Percentiles rank a stretch among this genome's conserved stretches.
Conservation (phyloP, 2,888 invertebrate genomes). For the Aleiodes testaceus region DNA sequence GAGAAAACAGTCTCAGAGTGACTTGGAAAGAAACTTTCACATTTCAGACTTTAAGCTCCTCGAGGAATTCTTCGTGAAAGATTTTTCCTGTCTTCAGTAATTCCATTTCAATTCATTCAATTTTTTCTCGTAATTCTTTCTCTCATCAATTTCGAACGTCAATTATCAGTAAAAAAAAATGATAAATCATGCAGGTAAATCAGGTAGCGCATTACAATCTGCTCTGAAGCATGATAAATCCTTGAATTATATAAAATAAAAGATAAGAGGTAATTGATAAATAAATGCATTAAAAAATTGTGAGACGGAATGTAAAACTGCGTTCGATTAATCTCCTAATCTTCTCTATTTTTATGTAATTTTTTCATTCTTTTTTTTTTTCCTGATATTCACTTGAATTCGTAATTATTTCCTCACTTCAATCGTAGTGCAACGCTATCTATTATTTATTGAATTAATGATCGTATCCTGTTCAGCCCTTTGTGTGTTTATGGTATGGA, state of each 20-base stretch:
- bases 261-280: neutral
- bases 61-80: neutral
- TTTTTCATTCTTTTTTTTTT: conserved; percentile 4
- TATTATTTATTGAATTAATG: conserved; percentile 36
- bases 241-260: neutral
- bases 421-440: conserved; percentile 42
- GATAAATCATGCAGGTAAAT: conserved; percentile 26
- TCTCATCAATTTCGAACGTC: conserved; percentile 1
- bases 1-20: conserved; percentile 22
- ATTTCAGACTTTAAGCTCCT: conserved; percentile 7
- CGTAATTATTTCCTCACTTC: conserved; percentile 24
- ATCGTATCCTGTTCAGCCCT: conserved; percentile 7
- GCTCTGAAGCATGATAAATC: neutral
- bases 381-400: conserved; percentile 19
- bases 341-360: neutral
- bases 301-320: conserved; percentile 33
- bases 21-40: conserved; percentile 16
- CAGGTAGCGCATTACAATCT: conserved; percentile 17
- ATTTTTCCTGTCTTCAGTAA: conserved; percentile 9
- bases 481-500: neutral
- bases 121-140: neutral
- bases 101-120: neutral
- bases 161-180: conserved; percentile 1
- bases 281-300: conserved; percentile 21
- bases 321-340: conserved; percentile 33